Evolutionary conservation across 1,140 invertebrate genomes (phyloP).

Genomic region (Drosophila ananassae): DNA sequence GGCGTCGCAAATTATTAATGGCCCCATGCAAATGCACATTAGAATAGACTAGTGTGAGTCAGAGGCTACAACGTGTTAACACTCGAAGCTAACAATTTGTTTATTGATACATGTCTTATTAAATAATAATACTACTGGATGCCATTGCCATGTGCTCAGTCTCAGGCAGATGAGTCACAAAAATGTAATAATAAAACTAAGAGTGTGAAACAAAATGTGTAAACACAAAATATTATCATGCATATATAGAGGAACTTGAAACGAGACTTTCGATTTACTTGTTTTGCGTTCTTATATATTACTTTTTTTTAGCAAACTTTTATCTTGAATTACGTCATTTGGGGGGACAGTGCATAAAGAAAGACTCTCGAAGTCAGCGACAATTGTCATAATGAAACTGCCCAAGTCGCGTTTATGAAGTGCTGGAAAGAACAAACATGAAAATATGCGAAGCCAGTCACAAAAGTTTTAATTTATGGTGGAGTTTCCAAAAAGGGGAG

Average conservation of each 20-base stretch:
- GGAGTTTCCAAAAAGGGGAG: background rate
- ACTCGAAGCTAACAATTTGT: conserved; percentile 27
- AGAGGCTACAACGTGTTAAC: conserved; percentile 11
- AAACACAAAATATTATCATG: conserved; percentile 4
- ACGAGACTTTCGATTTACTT: conserved; percentile 6
- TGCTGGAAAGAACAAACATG: conserved; percentile 36
- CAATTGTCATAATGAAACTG: conserved; percentile 53
- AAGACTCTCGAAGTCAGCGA: conserved; percentile 26
- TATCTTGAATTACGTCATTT: conserved; percentile 65
- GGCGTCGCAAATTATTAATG: conserved; percentile 23
- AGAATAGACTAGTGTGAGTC: conserved; percentile 27
- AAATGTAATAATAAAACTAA: conserved; percentile 4
- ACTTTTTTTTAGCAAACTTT: conserved; percentile 5
- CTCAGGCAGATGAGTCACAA: conserved; percentile 41
- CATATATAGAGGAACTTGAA: background rate
- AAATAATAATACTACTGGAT: conserved; percentile 23
- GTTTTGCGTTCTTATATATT: conserved; percentile 10
- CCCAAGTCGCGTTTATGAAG: conserved; percentile 30
- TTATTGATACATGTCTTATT: conserved; percentile 28
- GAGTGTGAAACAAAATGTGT: conserved; percentile 9
- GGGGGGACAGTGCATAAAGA: background rate
- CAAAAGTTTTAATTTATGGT: background rate
- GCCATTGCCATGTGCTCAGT: conserved; percentile 27
- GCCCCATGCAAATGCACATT: conserved; percentile 44
- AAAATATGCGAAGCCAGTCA: conserved; percentile 11